Percentiles rank a stretch among this genome's conserved stretches.
Conservation (phyloP, 2,113 vertebrate genomes). For the Arizona elegans region DNA sequence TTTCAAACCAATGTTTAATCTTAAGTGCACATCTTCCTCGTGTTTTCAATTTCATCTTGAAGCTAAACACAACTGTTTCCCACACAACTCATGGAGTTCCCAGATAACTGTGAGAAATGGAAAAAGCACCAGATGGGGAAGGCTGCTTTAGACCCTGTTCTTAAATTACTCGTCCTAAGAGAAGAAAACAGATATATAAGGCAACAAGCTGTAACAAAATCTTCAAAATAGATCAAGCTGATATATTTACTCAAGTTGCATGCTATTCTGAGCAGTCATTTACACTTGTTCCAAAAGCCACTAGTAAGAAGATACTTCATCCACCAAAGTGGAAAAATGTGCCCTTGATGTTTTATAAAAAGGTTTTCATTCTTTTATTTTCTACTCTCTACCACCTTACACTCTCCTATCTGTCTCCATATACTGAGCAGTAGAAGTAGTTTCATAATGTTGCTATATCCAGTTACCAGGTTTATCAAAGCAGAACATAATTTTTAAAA, state of each 20-base stretch:
- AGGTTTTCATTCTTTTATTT: not conserved
- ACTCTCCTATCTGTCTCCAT: not conserved
- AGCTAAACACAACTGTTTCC: not conserved
- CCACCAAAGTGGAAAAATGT: not conserved
- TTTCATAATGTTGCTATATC: not conserved
- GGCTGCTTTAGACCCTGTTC: not conserved
- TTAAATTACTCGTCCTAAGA: not conserved
- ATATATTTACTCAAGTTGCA: fast-evolving
- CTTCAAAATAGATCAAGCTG: fast-evolving
- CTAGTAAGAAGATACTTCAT: not conserved
- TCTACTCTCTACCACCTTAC: conserved; percentile 3
- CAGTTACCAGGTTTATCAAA: not conserved
- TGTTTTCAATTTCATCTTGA: not conserved
- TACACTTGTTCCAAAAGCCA: not conserved
- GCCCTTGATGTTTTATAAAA: fast-evolving
- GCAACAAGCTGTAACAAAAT: not conserved
- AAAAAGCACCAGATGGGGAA: not conserved
- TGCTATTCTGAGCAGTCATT: not conserved
- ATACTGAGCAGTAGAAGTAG: not conserved
- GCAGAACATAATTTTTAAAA: not conserved
- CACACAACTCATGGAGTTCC: not conserved
- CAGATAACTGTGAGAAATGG: not conserved
- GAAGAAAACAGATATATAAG: fast-evolving
- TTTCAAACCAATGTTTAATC: not conserved
- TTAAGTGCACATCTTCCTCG: not conserved